phyloP scores from a whole-genome alignment of 2,113 vertebrate species.

The Perca schrenkii region DNA sequence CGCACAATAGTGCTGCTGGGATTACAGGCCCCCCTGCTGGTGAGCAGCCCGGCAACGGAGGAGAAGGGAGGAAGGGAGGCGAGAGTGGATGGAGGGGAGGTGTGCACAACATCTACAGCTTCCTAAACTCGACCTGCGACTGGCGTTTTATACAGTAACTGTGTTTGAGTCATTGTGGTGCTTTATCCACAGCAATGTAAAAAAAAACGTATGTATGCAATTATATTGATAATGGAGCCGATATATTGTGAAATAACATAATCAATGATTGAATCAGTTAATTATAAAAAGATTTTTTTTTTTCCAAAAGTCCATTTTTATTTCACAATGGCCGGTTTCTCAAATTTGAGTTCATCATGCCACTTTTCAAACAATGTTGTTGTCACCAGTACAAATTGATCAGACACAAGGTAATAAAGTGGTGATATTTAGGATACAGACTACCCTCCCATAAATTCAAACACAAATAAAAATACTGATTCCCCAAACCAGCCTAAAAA shows the following conservation, averaged over 20 bases:
- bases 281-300: no score
- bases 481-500: not conserved
- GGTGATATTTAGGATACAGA: not conserved
- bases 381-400: not conserved
- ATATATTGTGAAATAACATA: not conserved
- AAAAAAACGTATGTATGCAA: no score
- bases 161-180: not conserved
- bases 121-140: slow-evolving; percentile 80
- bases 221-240: not conserved
- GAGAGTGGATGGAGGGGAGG: not conserved
- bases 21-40: slow-evolving; percentile 87
- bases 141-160: not conserved
- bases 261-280: no score
- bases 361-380: no score
- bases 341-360: not conserved
- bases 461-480: not conserved
- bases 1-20: slow-evolving; percentile 88
- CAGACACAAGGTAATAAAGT: not conserved
- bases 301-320: not conserved
- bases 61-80: not conserved
- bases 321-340: not conserved
- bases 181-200: no score
- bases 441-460: not conserved
- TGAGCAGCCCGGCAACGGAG: slow-evolving; percentile 80
- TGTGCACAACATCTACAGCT: slow-evolving; percentile 86